Evolutionary conservation across 1,140 invertebrate species (phyloP).

Genomic region (Sitophilus oryzae): DNA sequence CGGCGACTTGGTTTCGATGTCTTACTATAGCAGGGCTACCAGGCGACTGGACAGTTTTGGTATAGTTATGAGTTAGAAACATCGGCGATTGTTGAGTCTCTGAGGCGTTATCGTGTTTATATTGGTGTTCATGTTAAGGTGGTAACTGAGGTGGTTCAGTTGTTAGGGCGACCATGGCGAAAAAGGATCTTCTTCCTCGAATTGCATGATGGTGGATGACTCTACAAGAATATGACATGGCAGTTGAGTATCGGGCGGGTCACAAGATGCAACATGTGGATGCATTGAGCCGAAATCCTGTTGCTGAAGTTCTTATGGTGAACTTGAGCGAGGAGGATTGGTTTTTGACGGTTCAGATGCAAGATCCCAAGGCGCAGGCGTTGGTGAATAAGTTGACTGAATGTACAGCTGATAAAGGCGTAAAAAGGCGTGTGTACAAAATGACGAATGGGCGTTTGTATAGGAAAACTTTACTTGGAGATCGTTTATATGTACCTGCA

Average conservation of each 20-base stretch:
- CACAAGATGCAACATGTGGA: conserved; percentile 35
- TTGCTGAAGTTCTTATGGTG: neutral
- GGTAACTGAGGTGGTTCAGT: conserved; percentile 39
- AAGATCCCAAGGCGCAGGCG: conserved; percentile 14
- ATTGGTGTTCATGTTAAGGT: conserved; percentile 18
- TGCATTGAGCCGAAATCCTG: conserved; percentile 34
- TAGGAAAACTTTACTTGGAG: conserved; percentile 6
- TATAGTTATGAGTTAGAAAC: conserved; percentile 39
- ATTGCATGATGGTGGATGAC: conserved; percentile 30
- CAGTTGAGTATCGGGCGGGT: conserved; percentile 33
- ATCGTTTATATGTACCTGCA: conserved; percentile 7
- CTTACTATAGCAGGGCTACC: too few relatives aligned
- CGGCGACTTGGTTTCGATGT: too few relatives aligned
- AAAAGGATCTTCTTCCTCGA: conserved; percentile 34
- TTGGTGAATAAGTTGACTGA: neutral
- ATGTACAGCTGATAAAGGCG: neutral
- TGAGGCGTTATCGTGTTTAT: conserved; percentile 27
- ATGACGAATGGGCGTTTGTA: conserved; percentile 27
- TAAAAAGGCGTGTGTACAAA: conserved; percentile 31
- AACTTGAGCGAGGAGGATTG: conserved; percentile 18
- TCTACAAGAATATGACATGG: conserved; percentile 35
- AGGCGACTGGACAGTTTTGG: conserved; percentile 25
- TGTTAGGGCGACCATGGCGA: conserved; percentile 34
- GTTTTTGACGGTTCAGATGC: conserved; percentile 21
- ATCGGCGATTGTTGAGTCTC: conserved; percentile 32